These are phyloP conservation scores for Neoaliturus tenellus DNA, from an alignment of 2,888 invertebrate genomes.

Conservation along the genomic window DNA sequence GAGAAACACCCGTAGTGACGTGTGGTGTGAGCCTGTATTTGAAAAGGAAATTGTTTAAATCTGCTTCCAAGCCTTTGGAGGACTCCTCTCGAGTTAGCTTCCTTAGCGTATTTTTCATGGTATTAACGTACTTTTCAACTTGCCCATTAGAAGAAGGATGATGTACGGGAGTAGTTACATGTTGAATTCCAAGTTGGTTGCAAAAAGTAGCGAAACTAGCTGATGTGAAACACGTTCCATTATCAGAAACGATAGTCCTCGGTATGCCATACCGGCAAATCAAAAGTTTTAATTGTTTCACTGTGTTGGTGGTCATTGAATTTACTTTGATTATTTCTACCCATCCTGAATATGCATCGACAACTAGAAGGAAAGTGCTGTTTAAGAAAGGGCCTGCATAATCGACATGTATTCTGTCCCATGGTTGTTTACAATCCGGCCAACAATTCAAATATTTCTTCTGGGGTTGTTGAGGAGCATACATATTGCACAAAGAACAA, in stretches of 20 bases:
- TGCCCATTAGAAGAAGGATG: conserved; percentile 28
- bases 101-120: neutral
- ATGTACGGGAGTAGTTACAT: neutral
- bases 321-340: too few relatives aligned
- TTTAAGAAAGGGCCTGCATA: too few relatives aligned
- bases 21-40: neutral
- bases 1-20: neutral
- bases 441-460: too few relatives aligned
- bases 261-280: conserved; percentile 25
- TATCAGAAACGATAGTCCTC: conserved; percentile 18
- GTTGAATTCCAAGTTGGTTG: neutral
- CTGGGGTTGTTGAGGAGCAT: too few relatives aligned
- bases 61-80: neutral
- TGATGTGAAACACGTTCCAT: neutral
- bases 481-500: too few relatives aligned
- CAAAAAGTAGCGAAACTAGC: neutral
- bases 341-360: too few relatives aligned
- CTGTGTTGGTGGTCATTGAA: too few relatives aligned
- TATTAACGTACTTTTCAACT: conserved; percentile 3
- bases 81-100: neutral
- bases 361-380: too few relatives aligned
- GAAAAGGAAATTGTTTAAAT: neutral
- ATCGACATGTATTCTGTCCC: too few relatives aligned
- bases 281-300: neutral
- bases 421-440: too few relatives aligned